Conservation (phyloP, 2,113 vertebrate species). For the Pantherophis guttatus region DNA sequence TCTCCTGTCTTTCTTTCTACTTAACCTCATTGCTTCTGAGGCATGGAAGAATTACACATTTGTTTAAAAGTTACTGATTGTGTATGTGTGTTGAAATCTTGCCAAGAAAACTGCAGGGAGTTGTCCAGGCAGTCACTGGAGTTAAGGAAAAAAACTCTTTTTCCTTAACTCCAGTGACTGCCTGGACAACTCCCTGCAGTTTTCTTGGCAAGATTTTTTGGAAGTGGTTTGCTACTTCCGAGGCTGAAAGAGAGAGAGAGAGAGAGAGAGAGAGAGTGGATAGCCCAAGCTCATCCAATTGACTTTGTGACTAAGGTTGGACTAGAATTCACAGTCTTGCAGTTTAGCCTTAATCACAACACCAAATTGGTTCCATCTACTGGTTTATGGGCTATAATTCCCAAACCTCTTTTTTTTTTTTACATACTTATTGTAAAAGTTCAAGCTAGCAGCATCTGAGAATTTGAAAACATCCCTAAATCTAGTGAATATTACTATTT, state of each 20-base stretch:
- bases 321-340: neutral
- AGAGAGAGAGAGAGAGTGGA: neutral
- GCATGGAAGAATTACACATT: neutral
- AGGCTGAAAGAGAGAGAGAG: too few relatives aligned
- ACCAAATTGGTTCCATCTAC: neutral
- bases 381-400: neutral
- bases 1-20: neutral
- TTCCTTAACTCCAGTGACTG: neutral
- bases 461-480: neutral
- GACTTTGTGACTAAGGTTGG: neutral
- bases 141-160: neutral
- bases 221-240: neutral
- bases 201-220: neutral
- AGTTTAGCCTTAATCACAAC: neutral
- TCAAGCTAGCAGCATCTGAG: neutral
- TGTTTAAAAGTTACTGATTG: neutral
- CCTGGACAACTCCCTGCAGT: neutral
- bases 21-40: neutral
- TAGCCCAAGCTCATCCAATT: neutral
- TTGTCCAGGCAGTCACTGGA: too few relatives aligned
- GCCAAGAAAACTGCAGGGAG: too few relatives aligned
- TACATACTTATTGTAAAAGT: neutral
- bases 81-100: neutral
- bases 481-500: neutral
- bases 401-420: neutral